Evolutionary conservation across 1,140 invertebrate genomes (phyloP).

Genomic region (Magallana gigas): DNA sequence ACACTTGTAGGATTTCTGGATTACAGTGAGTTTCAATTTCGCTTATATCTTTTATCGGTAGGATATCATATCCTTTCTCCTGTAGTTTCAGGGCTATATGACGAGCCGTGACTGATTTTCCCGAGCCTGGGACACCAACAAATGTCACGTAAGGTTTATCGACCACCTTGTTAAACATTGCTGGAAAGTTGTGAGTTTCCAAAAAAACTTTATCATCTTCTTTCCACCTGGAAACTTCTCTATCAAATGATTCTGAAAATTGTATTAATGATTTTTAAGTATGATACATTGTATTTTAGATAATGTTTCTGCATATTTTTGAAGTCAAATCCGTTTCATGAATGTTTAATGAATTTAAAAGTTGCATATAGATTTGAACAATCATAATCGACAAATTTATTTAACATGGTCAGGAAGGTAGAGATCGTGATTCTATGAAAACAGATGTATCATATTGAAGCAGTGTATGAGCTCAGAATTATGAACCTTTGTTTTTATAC

Average conservation of each 20-base stretch:
- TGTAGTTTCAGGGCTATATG: background rate
- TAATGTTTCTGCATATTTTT: no score
- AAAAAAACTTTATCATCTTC: background rate
- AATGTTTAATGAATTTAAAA: no score
- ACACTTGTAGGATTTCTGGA: background rate
- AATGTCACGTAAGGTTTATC: background rate
- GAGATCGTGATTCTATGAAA: no score
- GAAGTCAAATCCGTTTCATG: no score
- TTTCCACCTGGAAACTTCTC: background rate
- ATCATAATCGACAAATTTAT: no score
- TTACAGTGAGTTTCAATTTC: background rate
- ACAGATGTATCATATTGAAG: no score
- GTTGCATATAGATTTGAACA: no score
- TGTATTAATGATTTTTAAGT: background rate
- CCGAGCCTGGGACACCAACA: background rate
- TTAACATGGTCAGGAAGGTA: no score
- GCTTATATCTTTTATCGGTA: background rate
- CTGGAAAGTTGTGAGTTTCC: background rate
- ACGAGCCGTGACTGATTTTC: slow-evolving; percentile 1
- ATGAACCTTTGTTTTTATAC: no score
- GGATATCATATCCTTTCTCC: background rate
- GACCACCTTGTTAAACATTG: background rate
- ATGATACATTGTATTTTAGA: no score
- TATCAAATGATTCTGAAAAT: background rate
- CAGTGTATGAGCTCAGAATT: no score